Base-by-base conservation (phyloP, 2,888 invertebrate genomes). In the Branchinecta sandiegonensis region DNA sequence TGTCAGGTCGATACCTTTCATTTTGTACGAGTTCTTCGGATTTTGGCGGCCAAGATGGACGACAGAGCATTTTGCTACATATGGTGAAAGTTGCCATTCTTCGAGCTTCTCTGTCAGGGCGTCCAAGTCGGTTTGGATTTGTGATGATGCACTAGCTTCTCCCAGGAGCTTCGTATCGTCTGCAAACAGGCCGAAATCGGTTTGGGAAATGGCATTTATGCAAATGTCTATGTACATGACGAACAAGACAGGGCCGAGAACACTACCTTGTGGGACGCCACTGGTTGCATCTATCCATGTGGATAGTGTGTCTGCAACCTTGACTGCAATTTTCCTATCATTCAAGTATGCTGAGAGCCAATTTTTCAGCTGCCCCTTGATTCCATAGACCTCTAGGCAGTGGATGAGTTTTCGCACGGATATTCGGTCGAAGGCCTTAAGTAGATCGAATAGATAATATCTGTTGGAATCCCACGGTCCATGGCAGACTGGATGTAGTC, bases 11-110 rank as follows among this genome's bases (percentile, higher is more conserved):
- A 50, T 50, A 50, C 50, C 50, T 50, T 50, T 50, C 13, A 50
- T 50, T 50, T 50, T 50, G 50, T 50, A 50, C n/a, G 50, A 50
- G 50, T 50, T 13, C n/a, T 50, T 50, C 50, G 50, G 50, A 50
- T 50, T 50, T 50, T 50, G 50, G 50, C 50, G 50, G 50, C 50
- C 50, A 50, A 13, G n/a, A 50, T 50, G 50, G 50, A 50, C 3
- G 50, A 50, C 50, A 50, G 50, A 50, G 50, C 50, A 50, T 50
- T 50, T 50, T 50, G 50, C n/a, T 50, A 50, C n/a, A 50, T 50
- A 2, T 13, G 50, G 50, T 50, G 50, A 50, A 50, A 50, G 50
- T 50, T 50, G 50, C 50, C 50, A 50, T 50, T 50, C 50, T 50
- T 50, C 50, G 50, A 50, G 50, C 50, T 50, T 50, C 50, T 50